Conservation (phyloP, 23 tunicate species). For the Clavelina lepadiformis region DNA sequence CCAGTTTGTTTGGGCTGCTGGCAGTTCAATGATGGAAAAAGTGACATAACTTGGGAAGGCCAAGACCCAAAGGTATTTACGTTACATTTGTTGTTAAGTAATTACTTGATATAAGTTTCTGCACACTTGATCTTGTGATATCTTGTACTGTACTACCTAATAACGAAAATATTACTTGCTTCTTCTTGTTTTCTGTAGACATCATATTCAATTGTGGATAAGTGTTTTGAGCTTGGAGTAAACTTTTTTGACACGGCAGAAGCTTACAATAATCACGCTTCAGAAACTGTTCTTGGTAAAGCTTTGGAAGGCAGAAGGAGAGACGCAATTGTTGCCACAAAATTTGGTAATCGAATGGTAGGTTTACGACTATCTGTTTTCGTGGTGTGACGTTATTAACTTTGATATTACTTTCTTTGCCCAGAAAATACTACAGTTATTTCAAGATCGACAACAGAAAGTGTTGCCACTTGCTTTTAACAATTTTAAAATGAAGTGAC, state of each 20-base stretch:
- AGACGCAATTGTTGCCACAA: conserved; percentile 38
- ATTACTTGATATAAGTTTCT: too few species aligned
- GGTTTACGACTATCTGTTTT: too few species aligned
- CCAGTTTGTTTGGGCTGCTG: conserved; percentile 47
- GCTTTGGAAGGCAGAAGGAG: conserved; percentile 38
- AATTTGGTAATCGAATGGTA: conserved; percentile 15
- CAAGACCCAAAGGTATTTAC: conserved; percentile 34
- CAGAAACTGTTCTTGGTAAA: conserved; percentile 39
- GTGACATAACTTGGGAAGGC: conserved; percentile 37
- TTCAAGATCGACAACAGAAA: too few species aligned
- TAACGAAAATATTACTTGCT: background rate
- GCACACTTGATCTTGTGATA: too few species aligned
- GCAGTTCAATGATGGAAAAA: conserved; percentile 52
- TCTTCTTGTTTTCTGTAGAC: conserved; percentile 7
- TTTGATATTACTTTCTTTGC: too few species aligned
- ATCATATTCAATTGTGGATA: conserved; percentile 38
- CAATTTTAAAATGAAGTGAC: too few species aligned
- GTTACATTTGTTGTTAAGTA: too few species aligned
- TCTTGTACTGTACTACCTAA: background rate
- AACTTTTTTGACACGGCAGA: conserved; percentile 67
- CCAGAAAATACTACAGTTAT: too few species aligned
- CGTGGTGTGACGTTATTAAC: too few species aligned
- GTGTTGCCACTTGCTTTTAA: too few species aligned
- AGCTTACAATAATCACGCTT: conserved; percentile 23
- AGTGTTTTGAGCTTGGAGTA: conserved; percentile 43